These are phyloP conservation scores for Proctacanthus coquilletti DNA, from an alignment of 1,140 invertebrate species.

Conservation along the genomic window DNA sequence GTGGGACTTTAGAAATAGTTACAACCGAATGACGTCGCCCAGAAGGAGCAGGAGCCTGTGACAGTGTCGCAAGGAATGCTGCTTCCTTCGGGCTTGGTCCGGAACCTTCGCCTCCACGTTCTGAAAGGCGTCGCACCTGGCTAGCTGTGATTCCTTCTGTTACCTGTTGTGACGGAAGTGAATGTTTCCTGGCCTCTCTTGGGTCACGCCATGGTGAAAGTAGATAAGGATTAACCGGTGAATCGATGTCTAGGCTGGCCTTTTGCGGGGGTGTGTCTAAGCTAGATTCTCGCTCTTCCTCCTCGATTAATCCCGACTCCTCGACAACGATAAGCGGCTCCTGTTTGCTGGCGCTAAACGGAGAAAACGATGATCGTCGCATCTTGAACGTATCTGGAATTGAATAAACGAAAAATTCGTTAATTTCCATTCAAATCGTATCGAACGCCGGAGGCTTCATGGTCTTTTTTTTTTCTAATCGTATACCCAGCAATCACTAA, in stretches of 20 bases:
- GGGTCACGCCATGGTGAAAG: conserved; percentile 58
- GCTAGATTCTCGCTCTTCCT: conserved; percentile 40
- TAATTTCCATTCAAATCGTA: too few species aligned
- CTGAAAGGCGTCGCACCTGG: conserved; percentile 62
- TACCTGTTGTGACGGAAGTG: conserved; percentile 63
- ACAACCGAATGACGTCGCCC: conserved; percentile 67
- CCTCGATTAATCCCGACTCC: conserved; percentile 49
- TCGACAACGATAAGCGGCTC: conserved; percentile 70
- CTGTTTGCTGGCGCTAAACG: conserved; percentile 28
- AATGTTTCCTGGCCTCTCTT: conserved; percentile 55
- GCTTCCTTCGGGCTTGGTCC: conserved; percentile 52
- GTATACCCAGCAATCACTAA: too few species aligned
- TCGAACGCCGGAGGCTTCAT: too few species aligned
- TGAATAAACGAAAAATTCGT: too few species aligned
- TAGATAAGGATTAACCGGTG: conserved; percentile 60
- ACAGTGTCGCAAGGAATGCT: conserved; percentile 63
- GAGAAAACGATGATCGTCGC: conserved; percentile 31
- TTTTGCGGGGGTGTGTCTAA: conserved; percentile 34
- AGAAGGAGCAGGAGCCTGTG: conserved; percentile 52
- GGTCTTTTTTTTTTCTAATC: too few species aligned
- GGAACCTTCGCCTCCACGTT: conserved; percentile 53
- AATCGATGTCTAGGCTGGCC: conserved; percentile 51
- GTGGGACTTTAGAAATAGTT: conserved; percentile 62
- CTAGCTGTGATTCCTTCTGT: conserved; percentile 70
- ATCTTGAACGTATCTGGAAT: conserved; percentile 27